Evolutionary conservation across 1,140 invertebrate genomes (phyloP), one percentile per base, ranked within the genome.

Genomic region (Steinernema khuongi): DNA sequence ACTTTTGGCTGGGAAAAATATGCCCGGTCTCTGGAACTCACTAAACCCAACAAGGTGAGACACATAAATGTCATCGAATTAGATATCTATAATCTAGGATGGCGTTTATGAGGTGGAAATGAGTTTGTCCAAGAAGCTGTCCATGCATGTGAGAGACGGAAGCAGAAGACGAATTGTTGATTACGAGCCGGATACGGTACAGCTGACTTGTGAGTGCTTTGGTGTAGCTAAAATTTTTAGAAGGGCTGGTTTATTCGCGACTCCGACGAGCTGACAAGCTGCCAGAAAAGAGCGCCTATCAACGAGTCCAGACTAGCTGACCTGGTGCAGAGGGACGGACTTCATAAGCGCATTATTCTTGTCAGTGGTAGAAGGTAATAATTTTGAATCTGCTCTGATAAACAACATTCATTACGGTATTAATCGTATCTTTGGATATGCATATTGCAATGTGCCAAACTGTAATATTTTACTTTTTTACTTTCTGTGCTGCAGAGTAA

Each of bases 291-390:
- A 22, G 50, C 4, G 11, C 11, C 50, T 4, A 26, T 60, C 50
- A 60, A 60, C 22, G 50, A 60, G 11, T 14, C 50, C 22, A 32
- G 33, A 29, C 44, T 79, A 43, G 44, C 19, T 22, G 70, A 72
- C 33, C 66, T 75, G 0, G 14, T 79, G 28, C 50, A 75, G 11
- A 73, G 69, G 11, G 72, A 80, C 33, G 79, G 79, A 7, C 33
- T 73, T 1, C 79, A 80, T 26, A 71, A 79, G 29, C 41, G 74
- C 29, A 43, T 82, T 67, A 74, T 83, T 14, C 77, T 76, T 14
- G 78, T 82, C 36, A 83, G 82, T 70, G 81, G 79, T 28, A 69
- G 77, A 28, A 82, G 72, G 81, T 82, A 31, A 32, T 74, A 41
- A n/a, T 17, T 60, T 60, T 60, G 50, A 22, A 22, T 4, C 4